Conservation (phyloP, 2,888 invertebrate species). For the Syrphus vitripennis region DNA sequence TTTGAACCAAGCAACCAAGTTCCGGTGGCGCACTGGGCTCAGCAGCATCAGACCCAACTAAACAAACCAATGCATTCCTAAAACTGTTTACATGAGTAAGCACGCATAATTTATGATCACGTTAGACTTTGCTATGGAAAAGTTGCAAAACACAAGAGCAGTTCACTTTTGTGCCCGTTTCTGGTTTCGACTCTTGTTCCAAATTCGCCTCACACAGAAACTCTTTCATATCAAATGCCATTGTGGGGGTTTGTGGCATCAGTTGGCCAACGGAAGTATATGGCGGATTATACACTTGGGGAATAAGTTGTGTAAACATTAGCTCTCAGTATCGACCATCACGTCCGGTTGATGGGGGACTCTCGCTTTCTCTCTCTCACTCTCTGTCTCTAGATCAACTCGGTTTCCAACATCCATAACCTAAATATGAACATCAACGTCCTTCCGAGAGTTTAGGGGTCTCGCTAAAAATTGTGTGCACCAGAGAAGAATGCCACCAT, state of each 20-base stretch:
- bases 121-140: conserved; percentile 30
- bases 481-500: not conserved
- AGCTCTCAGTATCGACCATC: conserved; percentile 47
- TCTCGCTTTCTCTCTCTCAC: conserved; percentile 16
- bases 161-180: not conserved
- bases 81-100: conserved; percentile 44
- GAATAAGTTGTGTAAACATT: conserved; percentile 55
- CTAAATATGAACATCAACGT: not conserved
- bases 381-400: too few relatives aligned
- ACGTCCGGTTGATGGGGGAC: conserved; percentile 52
- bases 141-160: conserved; percentile 13
- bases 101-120: conserved; percentile 62
- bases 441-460: conserved; percentile 2
- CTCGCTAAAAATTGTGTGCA: not conserved
- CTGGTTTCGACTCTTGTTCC: not conserved
- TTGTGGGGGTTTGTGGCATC: not conserved
- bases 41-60: not conserved
- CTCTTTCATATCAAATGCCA: not conserved
- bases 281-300: conserved; percentile 39
- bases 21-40: not conserved
- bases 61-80: conserved; percentile 5
- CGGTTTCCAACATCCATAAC: conserved; percentile 8
- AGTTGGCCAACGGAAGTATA: not conserved
- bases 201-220: not conserved
- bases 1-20: conserved; percentile 7